A percentile compares a stretch with the other conserved stretches of the same genome.
phyloP scores from a whole-genome alignment of 2,113 vertebrate species.

The Climacteris rufus region DNA sequence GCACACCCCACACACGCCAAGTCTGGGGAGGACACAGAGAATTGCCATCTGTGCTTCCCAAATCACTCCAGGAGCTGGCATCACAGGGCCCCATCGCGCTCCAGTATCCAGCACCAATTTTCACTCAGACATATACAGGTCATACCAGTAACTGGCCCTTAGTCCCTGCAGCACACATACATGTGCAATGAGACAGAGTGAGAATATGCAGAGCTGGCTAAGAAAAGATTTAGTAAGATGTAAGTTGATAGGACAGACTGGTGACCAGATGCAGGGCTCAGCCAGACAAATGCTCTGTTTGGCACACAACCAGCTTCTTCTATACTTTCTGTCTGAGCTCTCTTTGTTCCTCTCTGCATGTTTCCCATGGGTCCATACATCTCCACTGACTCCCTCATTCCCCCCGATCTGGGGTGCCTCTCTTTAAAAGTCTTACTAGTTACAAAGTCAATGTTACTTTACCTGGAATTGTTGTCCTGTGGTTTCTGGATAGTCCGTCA shows the following conservation, averaged over 20 bases:
- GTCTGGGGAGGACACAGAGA: not conserved
- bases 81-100: not conserved
- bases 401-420: not conserved
- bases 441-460: not conserved
- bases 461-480: not conserved
- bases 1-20: accelerated
- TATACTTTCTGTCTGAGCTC: not conserved
- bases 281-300: not conserved
- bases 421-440: not conserved
- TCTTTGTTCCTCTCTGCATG: not conserved
- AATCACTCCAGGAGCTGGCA: not conserved
- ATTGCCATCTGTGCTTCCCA: not conserved
- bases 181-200: not conserved
- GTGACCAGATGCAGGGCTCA: not conserved
- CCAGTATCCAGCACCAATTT: not conserved
- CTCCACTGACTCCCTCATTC: too few species aligned
- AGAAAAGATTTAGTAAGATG: not conserved
- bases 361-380: not conserved
- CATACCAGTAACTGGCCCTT: not conserved
- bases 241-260: not conserved
- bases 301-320: not conserved
- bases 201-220: not conserved
- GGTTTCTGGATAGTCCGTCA: not conserved
- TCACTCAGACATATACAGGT: not conserved
- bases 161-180: not conserved